Base-by-base conservation (phyloP, 2,888 invertebrate genomes). In the Ophion costatus region DNA sequence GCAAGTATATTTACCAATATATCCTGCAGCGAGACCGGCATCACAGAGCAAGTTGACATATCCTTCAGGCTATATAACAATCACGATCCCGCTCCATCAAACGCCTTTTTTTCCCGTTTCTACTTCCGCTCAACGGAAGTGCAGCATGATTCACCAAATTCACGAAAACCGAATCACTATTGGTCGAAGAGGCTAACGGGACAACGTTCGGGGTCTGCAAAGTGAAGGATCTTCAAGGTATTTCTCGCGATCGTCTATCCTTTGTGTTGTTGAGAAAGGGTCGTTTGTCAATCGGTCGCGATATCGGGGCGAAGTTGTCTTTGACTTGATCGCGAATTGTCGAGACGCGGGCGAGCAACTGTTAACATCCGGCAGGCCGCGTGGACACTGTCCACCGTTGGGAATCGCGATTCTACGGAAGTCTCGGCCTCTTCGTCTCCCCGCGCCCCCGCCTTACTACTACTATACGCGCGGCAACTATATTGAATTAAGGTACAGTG, bases 1-100 rank as follows among this genome's bases (percentile, higher is more conserved):
- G 24, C 24, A 56, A 45, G 24, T 73, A 82, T 90, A 91, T 91
- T 93, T 93, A 93, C 93, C 93, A 93, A 87, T 89, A 93, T 93
- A 88, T 93, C 93, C 90, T 92, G 93, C 88, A 93, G 89, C 51
- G 93, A 93, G 70, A 93, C 93, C 87, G 93, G 93, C 93, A 93
- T 93, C 90, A 93, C 90, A 84, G 93, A 93, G 87, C 93, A 93
- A 88, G 92, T 92, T 88, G 93, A 92, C 93, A 93, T 92, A 83
- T 90, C 88, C 87, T 70, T 57, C 22, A 45, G 33, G 22, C 38
- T 79, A 24, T 67, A 42, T n/a, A 61, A 51, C n/a, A 74, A 85
- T 56, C 84, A 82, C 84, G 57, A 75, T 67, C 45, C 38, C 82
- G 70, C 64, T 85, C 78, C 82, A 82, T 79, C 33, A 67, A 80